Evolutionary conservation across 2,888 invertebrate genomes (phyloP).

Genomic region (Tinea semifulvella): DNA sequence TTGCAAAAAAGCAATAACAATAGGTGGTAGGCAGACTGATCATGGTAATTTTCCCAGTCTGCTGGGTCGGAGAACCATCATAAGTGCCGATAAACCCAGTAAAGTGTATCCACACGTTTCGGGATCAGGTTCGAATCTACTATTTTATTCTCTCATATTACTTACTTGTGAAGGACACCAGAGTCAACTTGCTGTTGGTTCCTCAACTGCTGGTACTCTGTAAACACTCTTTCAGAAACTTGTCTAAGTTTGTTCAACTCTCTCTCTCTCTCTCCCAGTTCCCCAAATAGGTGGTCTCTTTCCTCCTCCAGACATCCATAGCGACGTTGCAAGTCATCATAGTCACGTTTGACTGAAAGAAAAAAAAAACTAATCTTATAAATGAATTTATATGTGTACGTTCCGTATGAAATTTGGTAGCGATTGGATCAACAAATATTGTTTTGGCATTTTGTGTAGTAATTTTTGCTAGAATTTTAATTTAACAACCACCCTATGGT

Average conservation of each 20-base stretch:
- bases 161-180: conserved; percentile 75
- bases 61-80: no score
- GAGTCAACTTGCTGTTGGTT: conserved; percentile 79
- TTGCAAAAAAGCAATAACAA: no score
- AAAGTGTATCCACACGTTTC: no score
- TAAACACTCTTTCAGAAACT: conserved; percentile 76
- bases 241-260: conserved; percentile 67
- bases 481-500: no score
- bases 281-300: conserved; percentile 64
- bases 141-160: conserved; percentile 10
- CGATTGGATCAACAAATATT: no score
- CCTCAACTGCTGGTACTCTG: conserved; percentile 78
- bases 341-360: conserved; percentile 64
- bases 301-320: conserved; percentile 69
- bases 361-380: conserved; percentile 16
- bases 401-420: no score
- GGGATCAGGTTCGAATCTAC: no score
- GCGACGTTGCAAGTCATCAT: conserved; percentile 70
- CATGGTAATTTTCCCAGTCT: no score
- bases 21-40: no score
- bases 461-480: no score
- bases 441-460: no score
- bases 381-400: not conserved
- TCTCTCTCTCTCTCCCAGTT: conserved; percentile 70
- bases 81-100: no score